phyloP scores from a whole-genome alignment of 2,113 vertebrate species.

The Gadus chalcogrammus region DNA sequence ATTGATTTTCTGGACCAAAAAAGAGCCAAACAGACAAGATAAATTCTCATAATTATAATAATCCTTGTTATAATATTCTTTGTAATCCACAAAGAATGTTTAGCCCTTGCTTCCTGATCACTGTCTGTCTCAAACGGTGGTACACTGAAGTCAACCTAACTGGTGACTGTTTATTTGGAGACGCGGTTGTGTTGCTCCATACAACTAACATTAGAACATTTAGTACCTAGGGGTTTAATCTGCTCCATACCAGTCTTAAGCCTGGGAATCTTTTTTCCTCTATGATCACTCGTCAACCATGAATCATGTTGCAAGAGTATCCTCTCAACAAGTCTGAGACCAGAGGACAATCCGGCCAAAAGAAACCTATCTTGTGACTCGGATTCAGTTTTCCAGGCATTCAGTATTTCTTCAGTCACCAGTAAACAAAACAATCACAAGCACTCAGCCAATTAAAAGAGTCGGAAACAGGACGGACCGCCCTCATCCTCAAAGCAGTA shows the following conservation, averaged over 20 bases:
- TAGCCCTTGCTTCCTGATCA: no score
- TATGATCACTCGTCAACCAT: conserved; percentile 44
- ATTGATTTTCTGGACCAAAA: no score
- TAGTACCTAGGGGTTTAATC: no score
- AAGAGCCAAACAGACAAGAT: no score
- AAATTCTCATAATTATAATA: no score
- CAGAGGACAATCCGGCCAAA: conserved; percentile 26
- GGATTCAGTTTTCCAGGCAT: conserved; percentile 38
- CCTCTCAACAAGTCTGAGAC: conserved; percentile 21
- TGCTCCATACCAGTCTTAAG: conserved; percentile 28
- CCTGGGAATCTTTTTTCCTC: conserved; percentile 49
- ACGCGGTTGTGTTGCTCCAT: no score
- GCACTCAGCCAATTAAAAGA: conserved; percentile 36
- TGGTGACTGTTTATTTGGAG: no score
- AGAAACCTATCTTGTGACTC: conserved; percentile 40
- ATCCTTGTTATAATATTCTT: no score
- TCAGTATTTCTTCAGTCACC: conserved; percentile 37
- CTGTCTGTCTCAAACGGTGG: no score
- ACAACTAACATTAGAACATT: no score
- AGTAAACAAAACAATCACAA: conserved; percentile 62
- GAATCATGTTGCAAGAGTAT: conserved; percentile 35
- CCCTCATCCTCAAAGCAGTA: conserved; percentile 24
- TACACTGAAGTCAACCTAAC: no score
- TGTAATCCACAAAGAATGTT: no score
- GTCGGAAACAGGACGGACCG: conserved; percentile 25